These are phyloP conservation scores for Anarhynchus alexandrinus DNA, from an alignment of 2,113 vertebrate species.

Conservation along the genomic window DNA sequence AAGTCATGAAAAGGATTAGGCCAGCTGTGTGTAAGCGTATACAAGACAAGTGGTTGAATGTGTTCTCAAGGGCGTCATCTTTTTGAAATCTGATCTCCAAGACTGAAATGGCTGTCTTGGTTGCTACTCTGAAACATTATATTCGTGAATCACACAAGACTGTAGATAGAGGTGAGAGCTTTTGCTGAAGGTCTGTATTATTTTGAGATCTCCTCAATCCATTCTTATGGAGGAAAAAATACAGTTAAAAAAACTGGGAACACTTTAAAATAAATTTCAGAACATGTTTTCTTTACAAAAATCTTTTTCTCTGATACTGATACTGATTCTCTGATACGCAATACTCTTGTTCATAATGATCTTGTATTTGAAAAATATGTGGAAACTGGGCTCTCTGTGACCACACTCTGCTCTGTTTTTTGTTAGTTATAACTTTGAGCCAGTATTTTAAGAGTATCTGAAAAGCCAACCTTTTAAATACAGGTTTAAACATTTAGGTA, in stretches of 20 bases:
- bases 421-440: neutral
- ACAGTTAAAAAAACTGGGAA: too few species aligned
- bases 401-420: neutral
- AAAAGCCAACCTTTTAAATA: neutral
- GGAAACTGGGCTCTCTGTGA: neutral
- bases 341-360: neutral
- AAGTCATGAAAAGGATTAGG: slow-evolving; percentile 53
- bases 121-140: slow-evolving; percentile 45
- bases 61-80: slow-evolving; percentile 66
- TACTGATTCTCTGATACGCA: neutral
- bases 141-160: slow-evolving; percentile 27
- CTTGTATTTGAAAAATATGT: neutral
- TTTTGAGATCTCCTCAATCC: neutral
- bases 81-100: slow-evolving; percentile 62
- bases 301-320: neutral
- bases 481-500: neutral
- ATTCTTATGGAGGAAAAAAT: neutral
- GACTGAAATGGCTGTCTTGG: slow-evolving; percentile 60
- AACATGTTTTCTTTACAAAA: neutral
- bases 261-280: neutral
- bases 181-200: slow-evolving; percentile 31
- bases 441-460: neutral
- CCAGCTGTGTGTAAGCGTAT: slow-evolving; percentile 63
- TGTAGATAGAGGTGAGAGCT: neutral
- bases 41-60: slow-evolving; percentile 59